Evolutionary conservation across 2,797 vertebrate species (phyloP).

Genomic region (Diceros bicornis): DNA sequence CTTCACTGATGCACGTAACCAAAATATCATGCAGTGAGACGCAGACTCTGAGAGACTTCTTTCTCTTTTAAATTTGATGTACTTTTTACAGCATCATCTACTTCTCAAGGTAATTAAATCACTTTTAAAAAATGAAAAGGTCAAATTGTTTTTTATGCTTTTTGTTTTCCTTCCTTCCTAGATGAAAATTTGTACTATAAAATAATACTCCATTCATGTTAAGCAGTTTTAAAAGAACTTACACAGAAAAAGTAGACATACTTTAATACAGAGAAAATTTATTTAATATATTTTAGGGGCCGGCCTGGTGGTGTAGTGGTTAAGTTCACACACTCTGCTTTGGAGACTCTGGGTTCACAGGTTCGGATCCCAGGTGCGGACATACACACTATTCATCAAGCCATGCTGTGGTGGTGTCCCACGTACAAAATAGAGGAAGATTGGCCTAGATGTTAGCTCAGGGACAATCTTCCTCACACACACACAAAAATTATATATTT

Average conservation of each 20-base stretch:
- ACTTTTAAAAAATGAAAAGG: neutral
- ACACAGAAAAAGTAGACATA: neutral
- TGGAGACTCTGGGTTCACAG: too few relatives aligned
- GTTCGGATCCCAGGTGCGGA: too few relatives aligned
- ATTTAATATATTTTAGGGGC: neutral
- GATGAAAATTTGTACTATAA: neutral
- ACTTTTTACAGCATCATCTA: neutral
- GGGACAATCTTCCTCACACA: too few relatives aligned
- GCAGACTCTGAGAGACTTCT: neutral
- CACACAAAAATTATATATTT: too few relatives aligned
- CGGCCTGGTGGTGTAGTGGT: too few relatives aligned
- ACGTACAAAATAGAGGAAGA: too few relatives aligned
- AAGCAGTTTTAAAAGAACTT: neutral
- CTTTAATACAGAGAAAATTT: neutral
- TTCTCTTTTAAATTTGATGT: neutral
- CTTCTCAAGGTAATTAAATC: conserved; percentile 1
- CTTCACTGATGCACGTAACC: neutral
- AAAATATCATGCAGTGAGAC: neutral
- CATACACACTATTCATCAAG: too few relatives aligned
- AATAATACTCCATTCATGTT: neutral
- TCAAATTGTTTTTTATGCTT: neutral
- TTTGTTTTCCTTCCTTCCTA: neutral
- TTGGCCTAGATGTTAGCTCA: too few relatives aligned
- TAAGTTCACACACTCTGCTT: too few relatives aligned
- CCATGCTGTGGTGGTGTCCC: too few relatives aligned